phyloP scores from a whole-genome alignment of 2,113 vertebrate species.

The Strigops habroptila region DNA sequence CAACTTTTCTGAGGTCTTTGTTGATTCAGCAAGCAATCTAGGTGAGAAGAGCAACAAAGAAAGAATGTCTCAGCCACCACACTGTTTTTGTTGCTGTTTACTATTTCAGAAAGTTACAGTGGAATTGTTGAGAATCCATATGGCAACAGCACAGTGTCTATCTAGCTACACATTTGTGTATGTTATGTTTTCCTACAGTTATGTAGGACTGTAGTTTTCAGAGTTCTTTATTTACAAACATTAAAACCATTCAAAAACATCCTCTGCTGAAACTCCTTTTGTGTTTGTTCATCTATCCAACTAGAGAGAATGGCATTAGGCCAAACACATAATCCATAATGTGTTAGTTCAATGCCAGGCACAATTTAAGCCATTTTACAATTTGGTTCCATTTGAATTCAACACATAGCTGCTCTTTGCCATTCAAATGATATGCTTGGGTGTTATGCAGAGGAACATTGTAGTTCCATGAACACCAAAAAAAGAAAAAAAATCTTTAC shows the following conservation, averaged over 20 bases:
- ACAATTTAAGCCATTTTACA: slow-evolving; percentile 17
- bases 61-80: neutral
- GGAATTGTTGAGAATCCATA: neutral
- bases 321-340: slow-evolving; percentile 6
- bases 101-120: neutral
- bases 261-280: neutral
- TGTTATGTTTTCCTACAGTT: no score
- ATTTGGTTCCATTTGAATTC: slow-evolving; percentile 3
- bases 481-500: neutral
- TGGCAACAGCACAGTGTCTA: neutral
- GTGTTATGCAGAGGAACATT: neutral
- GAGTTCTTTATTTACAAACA: neutral
- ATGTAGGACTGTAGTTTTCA: neutral
- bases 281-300: neutral
- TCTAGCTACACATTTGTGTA: neutral
- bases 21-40: neutral
- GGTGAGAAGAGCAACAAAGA: neutral
- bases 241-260: neutral
- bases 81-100: neutral
- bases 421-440: neutral
- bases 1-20: neutral
- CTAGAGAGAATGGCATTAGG: neutral
- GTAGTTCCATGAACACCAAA: neutral
- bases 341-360: neutral
- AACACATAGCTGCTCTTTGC: neutral